A percentile compares a stretch with the other conserved stretches of the same genome.
phyloP scores from a whole-genome alignment of 2,888 invertebrate genomes.

The Operophtera brumata region DNA sequence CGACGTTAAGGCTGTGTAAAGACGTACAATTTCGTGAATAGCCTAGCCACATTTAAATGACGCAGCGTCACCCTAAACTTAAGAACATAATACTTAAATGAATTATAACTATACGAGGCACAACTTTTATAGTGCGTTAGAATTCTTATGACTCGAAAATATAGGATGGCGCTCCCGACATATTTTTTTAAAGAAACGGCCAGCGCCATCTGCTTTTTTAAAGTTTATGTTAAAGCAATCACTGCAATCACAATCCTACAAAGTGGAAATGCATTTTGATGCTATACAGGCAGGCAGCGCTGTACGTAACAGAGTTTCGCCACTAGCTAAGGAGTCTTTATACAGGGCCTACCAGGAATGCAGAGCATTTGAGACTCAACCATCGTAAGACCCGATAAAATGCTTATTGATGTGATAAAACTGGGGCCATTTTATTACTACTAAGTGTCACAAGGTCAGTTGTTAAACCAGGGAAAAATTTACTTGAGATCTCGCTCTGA shows the following conservation, averaged over 20 bases:
- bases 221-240: slow-evolving; percentile 52
- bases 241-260: slow-evolving; percentile 60
- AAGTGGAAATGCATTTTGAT: slow-evolving; percentile 21
- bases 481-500: neutral
- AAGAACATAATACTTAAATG: slow-evolving; percentile 13
- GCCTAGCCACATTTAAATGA: slow-evolving; percentile 46
- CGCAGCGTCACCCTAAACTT: slow-evolving; percentile 70
- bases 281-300: slow-evolving; percentile 58
- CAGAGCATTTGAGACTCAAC: slow-evolving; percentile 57
- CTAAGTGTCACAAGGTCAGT: neutral
- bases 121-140: slow-evolving; percentile 4
- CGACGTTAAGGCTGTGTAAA: slow-evolving; percentile 47
- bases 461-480: neutral
- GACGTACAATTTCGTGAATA: slow-evolving; percentile 45
- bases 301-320: slow-evolving; percentile 51
- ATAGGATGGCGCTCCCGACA: slow-evolving; percentile 74
- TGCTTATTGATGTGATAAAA: neutral
- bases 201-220: slow-evolving; percentile 70
- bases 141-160: slow-evolving; percentile 38
- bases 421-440: neutral
- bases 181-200: slow-evolving; percentile 48
- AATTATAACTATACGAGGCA: slow-evolving; percentile 10
- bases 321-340: slow-evolving; percentile 40
- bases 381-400: neutral
- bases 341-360: slow-evolving; percentile 44